phyloP scores from a whole-genome alignment of 2,888 invertebrate genomes.

The Drosophila merina region DNA sequence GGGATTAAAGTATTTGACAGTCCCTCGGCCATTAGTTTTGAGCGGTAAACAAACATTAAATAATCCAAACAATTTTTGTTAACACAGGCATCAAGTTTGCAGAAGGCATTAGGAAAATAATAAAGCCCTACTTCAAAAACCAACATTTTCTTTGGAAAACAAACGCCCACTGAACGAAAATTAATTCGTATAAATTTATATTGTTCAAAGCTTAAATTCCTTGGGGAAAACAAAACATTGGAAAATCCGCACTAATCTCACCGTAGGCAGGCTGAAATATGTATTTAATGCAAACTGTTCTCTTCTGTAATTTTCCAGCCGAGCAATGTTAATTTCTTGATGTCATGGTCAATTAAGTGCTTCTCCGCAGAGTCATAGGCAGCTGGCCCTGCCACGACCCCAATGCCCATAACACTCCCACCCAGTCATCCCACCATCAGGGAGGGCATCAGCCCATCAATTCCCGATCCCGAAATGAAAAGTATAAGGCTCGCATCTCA shows the following conservation, averaged over 20 bases:
- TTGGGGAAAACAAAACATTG: constrained; percentile 19
- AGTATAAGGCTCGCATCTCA: constrained; percentile 61
- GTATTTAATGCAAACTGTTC: constrained; percentile 55
- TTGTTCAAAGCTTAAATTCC: constrained; percentile 44
- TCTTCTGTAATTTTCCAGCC: constrained; percentile 49
- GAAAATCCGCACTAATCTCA: constrained; percentile 54
- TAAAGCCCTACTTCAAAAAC: neutral
- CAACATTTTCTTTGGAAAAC: neutral
- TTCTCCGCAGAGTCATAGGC: constrained; percentile 42
- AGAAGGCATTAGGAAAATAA: neutral
- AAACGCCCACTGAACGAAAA: neutral
- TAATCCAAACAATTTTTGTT: neutral
- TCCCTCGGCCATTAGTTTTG: constrained; percentile 4
- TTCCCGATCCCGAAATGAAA: constrained; percentile 31
- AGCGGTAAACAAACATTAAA: constrained; percentile 5
- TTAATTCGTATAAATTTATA: neutral
- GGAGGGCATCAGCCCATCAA: constrained; percentile 10
- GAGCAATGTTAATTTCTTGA: constrained; percentile 73
- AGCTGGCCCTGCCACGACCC: constrained; percentile 11
- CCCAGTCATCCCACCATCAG: neutral
- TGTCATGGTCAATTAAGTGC: constrained; percentile 77
- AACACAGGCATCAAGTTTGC: neutral
- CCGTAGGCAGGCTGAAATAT: constrained; percentile 45
- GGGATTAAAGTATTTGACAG: constrained; percentile 15
- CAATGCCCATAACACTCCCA: neutral